Conservation (phyloP, 1,140 invertebrate genomes). For the Vanessa tameamea region DNA sequence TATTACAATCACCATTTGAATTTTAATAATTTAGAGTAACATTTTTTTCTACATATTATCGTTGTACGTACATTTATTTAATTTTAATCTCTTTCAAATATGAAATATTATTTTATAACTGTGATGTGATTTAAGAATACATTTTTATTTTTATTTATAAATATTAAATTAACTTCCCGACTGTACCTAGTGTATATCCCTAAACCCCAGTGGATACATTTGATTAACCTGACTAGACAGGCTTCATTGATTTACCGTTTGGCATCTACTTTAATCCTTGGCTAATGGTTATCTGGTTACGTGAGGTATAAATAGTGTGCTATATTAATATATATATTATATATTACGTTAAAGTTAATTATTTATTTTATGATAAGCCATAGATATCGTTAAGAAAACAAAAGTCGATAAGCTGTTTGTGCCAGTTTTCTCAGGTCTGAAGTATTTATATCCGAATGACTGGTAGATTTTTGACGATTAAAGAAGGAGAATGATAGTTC, state of each 20-base stretch:
- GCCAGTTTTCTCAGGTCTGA: too few relatives aligned
- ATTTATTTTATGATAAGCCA: not conserved
- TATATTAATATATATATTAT: not conserved
- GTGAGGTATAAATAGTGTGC: not conserved
- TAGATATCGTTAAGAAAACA: too few relatives aligned
- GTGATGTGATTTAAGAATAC: not conserved
- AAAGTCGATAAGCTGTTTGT: too few relatives aligned
- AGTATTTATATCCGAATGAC: too few relatives aligned
- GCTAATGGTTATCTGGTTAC: conserved; percentile 57
- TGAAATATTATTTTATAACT: too few relatives aligned
- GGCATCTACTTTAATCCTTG: conserved; percentile 76
- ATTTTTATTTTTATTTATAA: not conserved
- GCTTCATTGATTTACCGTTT: conserved; percentile 78
- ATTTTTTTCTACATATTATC: too few relatives aligned
- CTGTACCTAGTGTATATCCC: conserved; percentile 57
- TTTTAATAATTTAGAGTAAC: too few relatives aligned
- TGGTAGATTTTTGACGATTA: too few relatives aligned
- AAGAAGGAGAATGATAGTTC: too few relatives aligned
- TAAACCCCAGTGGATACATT: conserved; percentile 74
- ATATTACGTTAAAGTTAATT: not conserved
- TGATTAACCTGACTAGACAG: conserved; percentile 80
- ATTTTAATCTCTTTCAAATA: too few relatives aligned
- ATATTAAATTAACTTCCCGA: conserved; percentile 28
- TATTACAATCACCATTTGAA: too few relatives aligned
- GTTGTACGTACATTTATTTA: too few relatives aligned